phyloP scores from a whole-genome alignment of 1,140 invertebrate genomes.

The Bombus pyrosoma region DNA sequence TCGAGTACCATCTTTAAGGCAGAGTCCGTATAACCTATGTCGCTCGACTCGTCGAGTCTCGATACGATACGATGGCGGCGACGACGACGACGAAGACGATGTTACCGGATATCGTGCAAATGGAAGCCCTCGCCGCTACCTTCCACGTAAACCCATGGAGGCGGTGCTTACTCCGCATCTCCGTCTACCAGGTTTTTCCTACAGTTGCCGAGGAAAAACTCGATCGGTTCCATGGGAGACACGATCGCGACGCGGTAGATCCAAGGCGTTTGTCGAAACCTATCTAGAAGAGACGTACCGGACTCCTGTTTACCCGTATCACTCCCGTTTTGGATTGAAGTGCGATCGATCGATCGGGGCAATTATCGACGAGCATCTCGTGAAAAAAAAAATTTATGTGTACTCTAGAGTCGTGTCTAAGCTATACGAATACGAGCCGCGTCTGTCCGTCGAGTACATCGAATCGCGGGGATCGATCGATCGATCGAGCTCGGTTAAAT shows the following conservation, averaged over 20 bases:
- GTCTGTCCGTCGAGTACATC: not conserved
- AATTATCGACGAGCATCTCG: conserved; percentile 54
- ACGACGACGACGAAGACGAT: not conserved
- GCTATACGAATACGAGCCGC: too few species aligned
- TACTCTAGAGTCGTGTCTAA: not conserved
- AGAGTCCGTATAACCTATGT: conserved; percentile 59
- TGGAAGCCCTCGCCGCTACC: conserved; percentile 23
- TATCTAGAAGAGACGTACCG: conserved; percentile 11
- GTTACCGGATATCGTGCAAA: conserved; percentile 56
- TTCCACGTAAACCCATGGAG: conserved; percentile 34
- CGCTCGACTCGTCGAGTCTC: conserved; percentile 38
- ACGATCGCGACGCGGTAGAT: conserved; percentile 57
- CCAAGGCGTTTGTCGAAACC: conserved; percentile 63
- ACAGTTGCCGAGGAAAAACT: conserved; percentile 49
- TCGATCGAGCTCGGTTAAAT: conserved; percentile 16
- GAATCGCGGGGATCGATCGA: conserved; percentile 22
- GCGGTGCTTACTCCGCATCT: conserved; percentile 14
- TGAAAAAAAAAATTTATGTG: not conserved
- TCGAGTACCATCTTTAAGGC: conserved; percentile 69
- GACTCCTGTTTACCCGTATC: not conserved
- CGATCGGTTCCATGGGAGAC: conserved; percentile 50
- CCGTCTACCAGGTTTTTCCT: conserved; percentile 52
- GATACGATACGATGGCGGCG: not conserved
- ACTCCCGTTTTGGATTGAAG: conserved; percentile 43
- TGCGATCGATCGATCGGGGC: conserved; percentile 52